These are phyloP conservation scores for Lacerta viridis DNA, from an alignment of 2,797 vertebrate genomes.

Conservation along the genomic window DNA sequence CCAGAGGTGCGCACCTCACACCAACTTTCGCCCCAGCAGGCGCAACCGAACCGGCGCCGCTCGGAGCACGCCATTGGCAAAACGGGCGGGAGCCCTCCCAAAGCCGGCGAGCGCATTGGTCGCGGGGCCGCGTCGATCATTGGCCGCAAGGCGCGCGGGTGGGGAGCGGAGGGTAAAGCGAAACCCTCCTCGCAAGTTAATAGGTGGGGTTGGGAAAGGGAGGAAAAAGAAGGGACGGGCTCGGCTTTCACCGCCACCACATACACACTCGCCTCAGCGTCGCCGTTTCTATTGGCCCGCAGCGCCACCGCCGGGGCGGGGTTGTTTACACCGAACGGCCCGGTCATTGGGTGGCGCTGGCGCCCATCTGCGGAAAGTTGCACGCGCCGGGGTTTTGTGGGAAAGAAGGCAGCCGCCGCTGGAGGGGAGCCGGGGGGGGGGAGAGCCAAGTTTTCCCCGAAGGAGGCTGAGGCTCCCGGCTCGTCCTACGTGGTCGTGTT, in stretches of 20 bases:
- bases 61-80: constrained; percentile 46
- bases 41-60: constrained; percentile 3
- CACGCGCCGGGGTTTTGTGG: background rate
- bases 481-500: no score
- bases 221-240: background rate
- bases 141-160: background rate
- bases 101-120: background rate
- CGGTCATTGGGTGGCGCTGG: rapidly evolving
- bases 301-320: rapidly evolving
- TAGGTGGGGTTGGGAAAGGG: background rate
- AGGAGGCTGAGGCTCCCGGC: background rate
- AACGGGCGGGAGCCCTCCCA: rapidly evolving
- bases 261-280: rapidly evolving
- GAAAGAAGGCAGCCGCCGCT: rapidly evolving
- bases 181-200: background rate
- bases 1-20: constrained; percentile 54
- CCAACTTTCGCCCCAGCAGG: constrained; percentile 26
- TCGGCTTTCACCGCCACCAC: background rate
- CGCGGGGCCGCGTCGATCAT: rapidly evolving
- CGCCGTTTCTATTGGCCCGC: background rate
- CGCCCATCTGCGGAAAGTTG: background rate
- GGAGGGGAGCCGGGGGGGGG: rapidly evolving
- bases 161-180: rapidly evolving
- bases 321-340: rapidly evolving
- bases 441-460: background rate